Evolutionary conservation across 1,140 invertebrate genomes (phyloP), one percentile per base, ranked within the genome.

Genomic region (Heliconius eleuchia): DNA sequence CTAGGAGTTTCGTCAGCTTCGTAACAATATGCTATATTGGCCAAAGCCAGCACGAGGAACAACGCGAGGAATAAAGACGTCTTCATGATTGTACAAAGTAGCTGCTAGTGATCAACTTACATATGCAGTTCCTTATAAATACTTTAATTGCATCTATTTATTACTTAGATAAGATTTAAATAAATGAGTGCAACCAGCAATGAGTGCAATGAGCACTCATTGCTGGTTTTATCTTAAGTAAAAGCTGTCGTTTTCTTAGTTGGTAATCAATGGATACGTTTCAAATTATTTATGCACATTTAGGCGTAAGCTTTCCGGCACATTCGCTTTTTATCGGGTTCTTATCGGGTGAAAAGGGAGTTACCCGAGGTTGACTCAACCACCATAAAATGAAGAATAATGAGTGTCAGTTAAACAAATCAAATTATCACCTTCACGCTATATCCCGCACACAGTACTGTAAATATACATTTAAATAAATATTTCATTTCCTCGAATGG

Each of bases 111-210:
- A 66, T 66, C 11, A 66, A 4, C 23, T 66, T 11, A 66, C 13
- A 66, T 30, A 66, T 66, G 23, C 57, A 66, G 8, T 27, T 66
- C 57, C 57, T 66, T 30, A 66, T 66, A 66, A 30, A 66, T 66
- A 27, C 8, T 66, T 66, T 66, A 66, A 66, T 23, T 66, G 11
- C 23, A 66, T 27, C 3, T 23, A 66, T 27, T 60, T 13, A 60
- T 11, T 66, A 66, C 23, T 66, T 66, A 13, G 11, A 66, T 66
- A 27, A 27, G 23, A 4, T 66, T 27, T 3, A 1, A 66, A 13
- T 66, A 13, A 27, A 66, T 66, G 23, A 30, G 23, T 66, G 23
- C 23, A 23, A 23, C 23, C 23, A 23, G 23, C 23, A 23, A 23
- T 23, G 23, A 23, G 23, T 23, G 23, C 23, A 23, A 23, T 23